Conservation (phyloP, 2,797 vertebrate genomes). For the Oceanodroma leucorhoa region DNA sequence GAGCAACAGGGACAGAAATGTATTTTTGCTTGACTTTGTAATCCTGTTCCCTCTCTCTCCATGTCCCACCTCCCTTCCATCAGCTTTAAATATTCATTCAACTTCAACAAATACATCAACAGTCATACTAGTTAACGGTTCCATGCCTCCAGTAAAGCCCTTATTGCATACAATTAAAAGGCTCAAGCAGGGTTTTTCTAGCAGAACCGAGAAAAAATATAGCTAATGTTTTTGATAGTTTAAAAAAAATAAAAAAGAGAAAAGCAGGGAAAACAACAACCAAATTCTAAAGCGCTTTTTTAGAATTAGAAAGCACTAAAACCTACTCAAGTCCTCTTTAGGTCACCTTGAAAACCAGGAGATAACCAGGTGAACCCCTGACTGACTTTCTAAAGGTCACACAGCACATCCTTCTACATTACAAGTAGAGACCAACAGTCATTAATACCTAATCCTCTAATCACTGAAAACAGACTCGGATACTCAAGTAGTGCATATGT, state of each 20-base stretch:
- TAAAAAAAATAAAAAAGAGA: background rate
- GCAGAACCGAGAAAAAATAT: background rate
- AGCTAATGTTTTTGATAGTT: background rate
- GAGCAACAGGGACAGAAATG: background rate
- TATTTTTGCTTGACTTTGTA: background rate
- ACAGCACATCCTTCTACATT: background rate
- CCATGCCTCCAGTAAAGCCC: background rate
- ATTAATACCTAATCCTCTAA: background rate
- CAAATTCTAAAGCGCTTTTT: background rate
- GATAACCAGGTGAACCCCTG: background rate
- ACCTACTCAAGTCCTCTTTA: background rate
- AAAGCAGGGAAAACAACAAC: background rate
- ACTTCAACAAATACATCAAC: background rate
- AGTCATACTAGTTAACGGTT: background rate
- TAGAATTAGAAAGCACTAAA: constrained; percentile 9
- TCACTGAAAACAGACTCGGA: background rate
- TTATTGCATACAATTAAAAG: background rate
- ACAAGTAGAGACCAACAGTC: background rate
- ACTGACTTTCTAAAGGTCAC: background rate
- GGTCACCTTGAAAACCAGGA: background rate
- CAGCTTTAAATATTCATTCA: background rate
- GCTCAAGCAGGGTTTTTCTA: background rate
- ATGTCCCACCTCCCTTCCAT: background rate
- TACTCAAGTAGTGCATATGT: background rate
- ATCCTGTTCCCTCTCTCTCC: background rate